A percentile compares a stretch with the other conserved stretches of the same genome.
These are phyloP conservation scores for Furnarius figulus DNA, from an alignment of 2,113 vertebrate species.

Conservation along the genomic window DNA sequence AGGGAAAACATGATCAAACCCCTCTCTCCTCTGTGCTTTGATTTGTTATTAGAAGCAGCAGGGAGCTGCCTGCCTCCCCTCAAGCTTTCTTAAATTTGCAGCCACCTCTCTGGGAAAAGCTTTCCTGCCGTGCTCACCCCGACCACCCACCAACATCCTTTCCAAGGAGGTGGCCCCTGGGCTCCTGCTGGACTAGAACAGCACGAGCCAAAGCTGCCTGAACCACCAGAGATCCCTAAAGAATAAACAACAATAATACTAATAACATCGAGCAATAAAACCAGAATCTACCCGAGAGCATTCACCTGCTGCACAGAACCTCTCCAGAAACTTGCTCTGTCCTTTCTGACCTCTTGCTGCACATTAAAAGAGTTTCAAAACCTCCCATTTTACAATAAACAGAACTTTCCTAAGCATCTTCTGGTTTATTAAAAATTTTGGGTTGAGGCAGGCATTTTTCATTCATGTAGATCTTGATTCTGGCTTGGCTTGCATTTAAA, in stretches of 20 bases:
- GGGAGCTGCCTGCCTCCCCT: neutral
- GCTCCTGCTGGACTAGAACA: neutral
- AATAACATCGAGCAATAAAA: neutral
- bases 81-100: neutral
- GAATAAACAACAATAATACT: neutral
- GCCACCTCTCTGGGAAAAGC: neutral
- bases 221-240: neutral
- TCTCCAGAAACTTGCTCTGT: neutral
- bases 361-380: neutral
- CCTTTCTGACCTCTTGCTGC: neutral
- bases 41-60: neutral
- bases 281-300: neutral
- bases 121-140: rapidly evolving
- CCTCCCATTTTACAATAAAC: neutral
- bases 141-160: neutral
- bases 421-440: neutral
- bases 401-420: neutral
- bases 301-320: neutral
- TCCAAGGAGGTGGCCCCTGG: neutral
- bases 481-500: neutral
- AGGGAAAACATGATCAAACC: neutral
- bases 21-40: neutral
- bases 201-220: rapidly evolving
- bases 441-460: neutral
- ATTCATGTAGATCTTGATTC: neutral